These are phyloP conservation scores for Sepioteuthis lessoniana DNA, from an alignment of 2,888 invertebrate species.

Conservation along the genomic window DNA sequence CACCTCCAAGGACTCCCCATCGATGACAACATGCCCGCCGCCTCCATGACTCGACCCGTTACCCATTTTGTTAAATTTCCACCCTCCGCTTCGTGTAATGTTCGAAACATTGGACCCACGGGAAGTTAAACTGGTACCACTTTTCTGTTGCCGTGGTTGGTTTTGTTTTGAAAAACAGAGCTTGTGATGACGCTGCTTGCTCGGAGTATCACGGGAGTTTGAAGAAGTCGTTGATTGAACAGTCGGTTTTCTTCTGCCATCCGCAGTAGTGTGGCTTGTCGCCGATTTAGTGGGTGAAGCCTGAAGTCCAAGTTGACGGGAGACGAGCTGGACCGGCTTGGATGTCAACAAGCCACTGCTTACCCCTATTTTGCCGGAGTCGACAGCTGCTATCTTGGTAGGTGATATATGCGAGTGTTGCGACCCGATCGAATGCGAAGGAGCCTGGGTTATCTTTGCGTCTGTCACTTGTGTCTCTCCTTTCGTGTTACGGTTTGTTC, in stretches of 20 bases:
- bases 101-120: conserved; percentile 45
- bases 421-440: neutral
- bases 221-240: neutral
- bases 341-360: neutral
- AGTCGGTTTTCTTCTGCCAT: neutral
- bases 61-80: conserved; percentile 64
- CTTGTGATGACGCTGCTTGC: neutral
- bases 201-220: neutral
- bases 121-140: neutral
- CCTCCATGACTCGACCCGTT: conserved; percentile 66
- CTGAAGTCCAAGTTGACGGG: neutral
- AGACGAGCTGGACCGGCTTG: neutral
- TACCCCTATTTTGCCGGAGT: neutral
- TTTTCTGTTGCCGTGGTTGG: neutral
- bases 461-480: neutral
- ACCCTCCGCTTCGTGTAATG: neutral
- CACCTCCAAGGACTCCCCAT: conserved; percentile 70
- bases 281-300: neutral
- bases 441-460: neutral
- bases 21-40: conserved; percentile 66
- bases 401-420: neutral
- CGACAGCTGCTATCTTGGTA: neutral
- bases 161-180: neutral
- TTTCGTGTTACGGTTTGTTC: neutral
- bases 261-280: neutral